Percentiles rank a stretch among this genome's conserved stretches.
Evolutionary conservation across 2,888 invertebrate genomes (phyloP).

Genomic region (Mactromeris polynyma): DNA sequence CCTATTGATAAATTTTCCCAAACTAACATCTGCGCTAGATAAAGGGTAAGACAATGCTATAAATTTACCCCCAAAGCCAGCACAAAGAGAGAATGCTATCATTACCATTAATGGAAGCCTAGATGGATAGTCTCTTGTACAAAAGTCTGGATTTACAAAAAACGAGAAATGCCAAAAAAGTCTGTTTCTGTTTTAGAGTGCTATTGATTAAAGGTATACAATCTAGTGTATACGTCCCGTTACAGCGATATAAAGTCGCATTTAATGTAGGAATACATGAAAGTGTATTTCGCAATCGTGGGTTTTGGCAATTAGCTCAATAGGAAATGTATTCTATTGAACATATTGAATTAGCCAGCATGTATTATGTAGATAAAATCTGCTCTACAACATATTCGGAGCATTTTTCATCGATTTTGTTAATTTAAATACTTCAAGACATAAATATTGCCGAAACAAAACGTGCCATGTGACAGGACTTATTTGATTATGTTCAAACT

Average conservation of each 20-base stretch:
- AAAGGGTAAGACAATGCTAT: background rate
- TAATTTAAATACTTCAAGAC: too few species aligned
- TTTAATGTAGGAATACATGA: background rate
- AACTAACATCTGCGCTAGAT: background rate
- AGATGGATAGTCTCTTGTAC: background rate
- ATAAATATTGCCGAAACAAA: too few species aligned
- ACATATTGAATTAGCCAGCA: background rate
- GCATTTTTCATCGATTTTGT: background rate
- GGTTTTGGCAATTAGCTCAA: conserved; percentile 1
- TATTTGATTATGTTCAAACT: too few species aligned
- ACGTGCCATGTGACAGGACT: too few species aligned
- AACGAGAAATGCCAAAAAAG: conserved; percentile 2
- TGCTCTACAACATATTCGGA: background rate
- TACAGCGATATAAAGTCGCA: background rate
- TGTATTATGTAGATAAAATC: background rate
- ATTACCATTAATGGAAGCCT: background rate
- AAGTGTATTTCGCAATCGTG: background rate
- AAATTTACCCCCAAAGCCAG: background rate
- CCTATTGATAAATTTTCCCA: background rate
- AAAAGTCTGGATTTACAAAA: conserved; percentile 5
- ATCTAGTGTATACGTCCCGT: background rate
- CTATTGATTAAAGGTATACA: conserved; percentile 1
- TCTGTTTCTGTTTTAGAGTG: conserved; percentile 7
- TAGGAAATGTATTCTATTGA: background rate
- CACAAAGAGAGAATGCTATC: background rate